phyloP scores from a whole-genome alignment of 1,140 invertebrate genomes.

The Thereuonema tuberculata region DNA sequence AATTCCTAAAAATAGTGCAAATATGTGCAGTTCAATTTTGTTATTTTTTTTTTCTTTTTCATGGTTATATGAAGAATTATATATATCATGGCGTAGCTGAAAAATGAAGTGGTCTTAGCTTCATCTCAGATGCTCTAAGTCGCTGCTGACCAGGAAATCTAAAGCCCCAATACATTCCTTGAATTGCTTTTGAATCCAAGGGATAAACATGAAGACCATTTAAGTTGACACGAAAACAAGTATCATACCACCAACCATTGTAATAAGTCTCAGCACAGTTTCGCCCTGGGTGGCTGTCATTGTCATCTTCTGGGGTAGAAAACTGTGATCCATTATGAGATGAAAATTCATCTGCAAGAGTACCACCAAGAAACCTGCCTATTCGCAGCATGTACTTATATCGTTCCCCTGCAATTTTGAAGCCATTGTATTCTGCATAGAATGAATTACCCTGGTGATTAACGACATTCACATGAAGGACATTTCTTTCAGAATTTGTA shows the following conservation, averaged over 20 bases:
- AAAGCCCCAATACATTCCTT: conserved; percentile 44
- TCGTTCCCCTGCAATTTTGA: conserved; percentile 27
- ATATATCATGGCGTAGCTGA: too few species aligned
- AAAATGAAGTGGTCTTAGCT: conserved; percentile 35
- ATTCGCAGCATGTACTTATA: conserved; percentile 40
- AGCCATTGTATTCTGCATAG: neutral
- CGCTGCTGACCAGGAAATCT: conserved; percentile 37
- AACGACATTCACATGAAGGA: neutral
- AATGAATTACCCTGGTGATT: neutral
- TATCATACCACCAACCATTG: conserved; percentile 49
- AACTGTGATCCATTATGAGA: conserved; percentile 43
- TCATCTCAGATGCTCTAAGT: conserved; percentile 36
- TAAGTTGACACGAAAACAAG: conserved; percentile 44
- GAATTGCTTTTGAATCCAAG: conserved; percentile 35
- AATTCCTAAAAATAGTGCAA: neutral
- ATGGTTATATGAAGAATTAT: too few species aligned
- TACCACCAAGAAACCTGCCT: conserved; percentile 35
- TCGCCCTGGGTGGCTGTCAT: conserved; percentile 36
- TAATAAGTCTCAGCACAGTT: conserved; percentile 37
- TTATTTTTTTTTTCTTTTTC: too few species aligned
- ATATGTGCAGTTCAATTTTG: neutral
- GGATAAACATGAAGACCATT: conserved; percentile 42
- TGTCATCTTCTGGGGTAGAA: conserved; percentile 42
- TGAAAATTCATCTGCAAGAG: conserved; percentile 41
- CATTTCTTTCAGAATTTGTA: neutral